Base-by-base conservation (phyloP, 2,888 invertebrate genomes). In the Willowsia nigromaculata region DNA sequence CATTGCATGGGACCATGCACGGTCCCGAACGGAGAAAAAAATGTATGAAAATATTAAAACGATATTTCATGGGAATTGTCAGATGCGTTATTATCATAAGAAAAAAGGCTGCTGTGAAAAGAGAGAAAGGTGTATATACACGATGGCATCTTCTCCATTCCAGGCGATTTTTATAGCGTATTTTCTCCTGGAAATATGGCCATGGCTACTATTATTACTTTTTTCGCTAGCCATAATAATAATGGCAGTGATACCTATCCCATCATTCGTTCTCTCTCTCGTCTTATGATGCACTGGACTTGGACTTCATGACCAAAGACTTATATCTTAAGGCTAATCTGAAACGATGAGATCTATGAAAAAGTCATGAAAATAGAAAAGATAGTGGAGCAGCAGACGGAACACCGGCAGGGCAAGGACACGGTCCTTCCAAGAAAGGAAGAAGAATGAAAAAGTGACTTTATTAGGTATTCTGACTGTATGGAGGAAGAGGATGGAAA, bases 11-110 rank as follows among this genome's bases (percentile, higher is more conserved):
- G n/a, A 50, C 50, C 15, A n/a, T 6, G 50, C n/a, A 9, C 6
- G n/a, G 50, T n/a, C 11, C 50, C 18, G 5, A 1, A 22, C 22
- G 4, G 13, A 4, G 5, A 33, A n/a, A 1, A 74, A 62, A 86
- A 84, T 89, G 59, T 90, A 86, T 80, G 91, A 91, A 92, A 92
- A 92, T 92, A 92, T 92, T 92, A 92, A 92, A 92, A 91, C 92
- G 91, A 92, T 92, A 92, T 92, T 92, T 92, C 92, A 92, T 92
- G 87, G 81, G 90, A 90, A 92, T 91, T 91, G 92, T 92, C 92
- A 92, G 85, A 90, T 90, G 90, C 89, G 89, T 90, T 71, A 43
- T 78, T 78, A 37, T 50, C 30, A 30, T 78, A 47, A 9, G n/a
- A 47, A 76, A 83, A 43, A n/a, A n/a, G n/a, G n/a, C n/a, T n/a